Evolutionary conservation across 2,113 vertebrate species (phyloP), one percentile per base, ranked within the genome.

Genomic region (Anhinga rufa): DNA sequence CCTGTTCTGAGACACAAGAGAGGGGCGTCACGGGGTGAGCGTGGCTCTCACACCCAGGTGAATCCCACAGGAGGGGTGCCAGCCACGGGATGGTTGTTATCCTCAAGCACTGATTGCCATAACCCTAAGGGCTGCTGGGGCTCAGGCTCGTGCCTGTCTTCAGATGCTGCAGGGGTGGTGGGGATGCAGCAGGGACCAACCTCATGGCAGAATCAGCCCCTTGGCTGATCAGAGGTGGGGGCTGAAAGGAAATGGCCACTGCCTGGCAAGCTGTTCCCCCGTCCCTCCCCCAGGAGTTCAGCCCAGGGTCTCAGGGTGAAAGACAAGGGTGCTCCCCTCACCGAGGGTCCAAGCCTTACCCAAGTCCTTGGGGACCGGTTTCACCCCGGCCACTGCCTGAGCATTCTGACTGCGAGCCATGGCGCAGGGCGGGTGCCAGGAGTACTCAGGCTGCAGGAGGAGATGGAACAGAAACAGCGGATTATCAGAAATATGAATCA

Each of bases 381-480:
- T 98, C 78, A 98, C 98, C 32, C 97, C 96, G 0, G 97, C 82
- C 72, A 98, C 98, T 29, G 98, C 98, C 32, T 98, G 98, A 81
- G 98, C 86, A 17, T 98, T 98, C 93, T 98, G 98, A 93, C 98
- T 98, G 76, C 96, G 98, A 52, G 98, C 96, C 83, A 98, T 98
- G 69, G 98, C 98, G n/a, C 98, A 99, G 81, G 98, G 98, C 1
- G 98, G 97, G 84, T 98, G 98, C 99, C 99, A 99, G n/a, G 98
- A 96, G 70, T 99, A 99, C 92, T 99, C 99, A 34, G 98, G 91
- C 96, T 98, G 96, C 13, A 48, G 93, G 54, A 92, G 44, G 49
- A 93, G 80, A 92, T 29, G 34, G 48, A 96, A 95, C 40, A 86
- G 42, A 92, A 71, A 72, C 4, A 10, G 24, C 4, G 6, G 25